Evolutionary conservation across 2,113 vertebrate genomes (phyloP), one percentile per base, ranked within the genome.

Genomic region (Chaetops frenatus): DNA sequence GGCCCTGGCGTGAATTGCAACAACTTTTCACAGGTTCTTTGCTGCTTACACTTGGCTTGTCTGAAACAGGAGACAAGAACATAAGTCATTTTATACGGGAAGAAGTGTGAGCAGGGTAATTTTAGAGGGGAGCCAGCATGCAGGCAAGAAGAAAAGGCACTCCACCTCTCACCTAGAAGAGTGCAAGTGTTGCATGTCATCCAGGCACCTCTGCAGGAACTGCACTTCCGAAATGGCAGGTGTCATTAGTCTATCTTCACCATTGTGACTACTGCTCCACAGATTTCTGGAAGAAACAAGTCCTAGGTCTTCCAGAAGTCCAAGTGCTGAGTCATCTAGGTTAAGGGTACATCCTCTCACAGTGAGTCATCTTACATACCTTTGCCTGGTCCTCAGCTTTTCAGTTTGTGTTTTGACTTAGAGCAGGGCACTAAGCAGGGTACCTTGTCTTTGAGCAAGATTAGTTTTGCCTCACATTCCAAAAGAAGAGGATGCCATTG

Each of bases 141-240:
- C 87, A 2, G 13, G 17, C 8, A 33, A 35, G 42, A 88, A 70
- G 18, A 85, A 71, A 76, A 89, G 25, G 29, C 31, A 69, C 15
- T 45, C 2, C 7, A 79, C 20, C n/a, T 87, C 53, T 61, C 45
- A 61, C 15, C 45, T 4, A 77, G 25, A 36, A 50, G 21, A 69
- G 3, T 0, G 0, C 3, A 7, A 73, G 21, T 57, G 28, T n/a
- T 50, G 38, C 0, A 3, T 1, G 0, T 36, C 57, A 92, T 57
- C 53, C 9, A 5, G 19, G 24, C 33, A 79, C 21, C 36, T 66
- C 60, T 92, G 18, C 40, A 87, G 35, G 21, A 81, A 3, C 48
- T 44, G 23, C 31, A 27, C 25, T 79, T 94, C 65, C 0, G 0
- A 85, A 35, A 33, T 65, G 25, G 18, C 2, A 4, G 40, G 76